Percentiles rank a stretch among this genome's conserved stretches.
Evolutionary conservation across 2,797 vertebrate genomes (phyloP).

Genomic region (Euphonia xanthogaster): DNA sequence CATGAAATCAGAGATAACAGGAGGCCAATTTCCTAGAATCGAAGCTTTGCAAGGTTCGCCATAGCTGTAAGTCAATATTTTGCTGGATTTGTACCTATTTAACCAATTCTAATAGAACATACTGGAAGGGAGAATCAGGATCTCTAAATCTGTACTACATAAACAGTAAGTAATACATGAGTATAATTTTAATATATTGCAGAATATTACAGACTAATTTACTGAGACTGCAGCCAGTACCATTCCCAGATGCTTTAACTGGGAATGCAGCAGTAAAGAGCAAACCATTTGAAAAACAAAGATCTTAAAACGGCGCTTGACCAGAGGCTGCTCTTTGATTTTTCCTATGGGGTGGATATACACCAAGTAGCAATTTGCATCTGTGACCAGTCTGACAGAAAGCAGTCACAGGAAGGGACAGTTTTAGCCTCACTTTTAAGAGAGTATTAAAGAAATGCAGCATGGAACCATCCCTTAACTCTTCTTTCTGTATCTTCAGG

Average conservation of each 20-base stretch:
- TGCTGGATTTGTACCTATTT: not conserved
- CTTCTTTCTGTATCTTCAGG: not conserved
- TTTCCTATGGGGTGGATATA: not conserved
- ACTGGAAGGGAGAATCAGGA: not conserved
- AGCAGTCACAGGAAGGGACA: not conserved
- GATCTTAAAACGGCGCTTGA: not conserved
- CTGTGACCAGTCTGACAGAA: not conserved
- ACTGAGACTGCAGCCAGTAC: not conserved
- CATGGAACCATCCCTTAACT: not conserved
- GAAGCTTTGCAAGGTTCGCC: constrained; percentile 8
- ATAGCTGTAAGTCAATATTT: constrained; percentile 41
- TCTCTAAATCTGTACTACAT: not conserved
- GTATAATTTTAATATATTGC: not conserved
- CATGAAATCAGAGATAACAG: constrained; percentile 60
- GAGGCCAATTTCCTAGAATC: constrained; percentile 55
- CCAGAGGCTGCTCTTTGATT: not conserved
- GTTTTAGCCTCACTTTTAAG: not conserved
- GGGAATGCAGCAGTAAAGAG: not conserved
- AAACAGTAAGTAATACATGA: not conserved
- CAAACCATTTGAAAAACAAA: not conserved
- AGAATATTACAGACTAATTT: not conserved
- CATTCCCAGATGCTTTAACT: not conserved
- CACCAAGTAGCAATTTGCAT: not conserved
- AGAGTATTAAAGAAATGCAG: not conserved
- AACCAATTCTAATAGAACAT: not conserved